Evolutionary conservation across 2,113 vertebrate genomes (phyloP).

Genomic region (cat (Felis catus)): DNA sequence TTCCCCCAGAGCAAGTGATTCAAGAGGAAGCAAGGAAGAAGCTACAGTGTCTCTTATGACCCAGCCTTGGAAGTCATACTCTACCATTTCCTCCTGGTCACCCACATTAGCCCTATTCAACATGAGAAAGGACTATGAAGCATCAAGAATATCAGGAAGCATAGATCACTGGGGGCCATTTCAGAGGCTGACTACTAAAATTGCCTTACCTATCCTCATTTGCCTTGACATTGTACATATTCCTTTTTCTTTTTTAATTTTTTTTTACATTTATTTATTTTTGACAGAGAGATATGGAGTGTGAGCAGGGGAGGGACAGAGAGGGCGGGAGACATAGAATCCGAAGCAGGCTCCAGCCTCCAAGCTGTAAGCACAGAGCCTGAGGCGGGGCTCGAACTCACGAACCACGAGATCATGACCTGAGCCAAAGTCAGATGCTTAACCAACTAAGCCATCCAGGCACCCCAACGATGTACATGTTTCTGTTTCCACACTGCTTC

Average conservation of each 20-base stretch:
- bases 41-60: neutral
- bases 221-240: neutral
- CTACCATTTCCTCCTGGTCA: neutral
- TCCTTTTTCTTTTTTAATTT: too few relatives aligned
- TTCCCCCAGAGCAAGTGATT: neutral
- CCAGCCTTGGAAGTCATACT: neutral
- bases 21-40: neutral
- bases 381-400: too few relatives aligned
- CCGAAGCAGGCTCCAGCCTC: too few relatives aligned
- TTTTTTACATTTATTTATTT: too few relatives aligned
- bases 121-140: neutral
- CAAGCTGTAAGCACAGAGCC: too few relatives aligned
- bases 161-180: rapidly evolving
- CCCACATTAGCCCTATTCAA: neutral
- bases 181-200: neutral
- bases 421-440: too few relatives aligned
- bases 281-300: too few relatives aligned
- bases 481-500: neutral
- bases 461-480: neutral
- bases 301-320: too few relatives aligned
- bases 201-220: neutral
- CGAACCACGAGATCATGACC: too few relatives aligned
- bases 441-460: too few relatives aligned
- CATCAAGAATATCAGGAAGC: neutral
- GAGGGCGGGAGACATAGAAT: too few relatives aligned